phyloP scores from a whole-genome alignment of 1,140 invertebrate genomes.

The Amyelois transitella region DNA sequence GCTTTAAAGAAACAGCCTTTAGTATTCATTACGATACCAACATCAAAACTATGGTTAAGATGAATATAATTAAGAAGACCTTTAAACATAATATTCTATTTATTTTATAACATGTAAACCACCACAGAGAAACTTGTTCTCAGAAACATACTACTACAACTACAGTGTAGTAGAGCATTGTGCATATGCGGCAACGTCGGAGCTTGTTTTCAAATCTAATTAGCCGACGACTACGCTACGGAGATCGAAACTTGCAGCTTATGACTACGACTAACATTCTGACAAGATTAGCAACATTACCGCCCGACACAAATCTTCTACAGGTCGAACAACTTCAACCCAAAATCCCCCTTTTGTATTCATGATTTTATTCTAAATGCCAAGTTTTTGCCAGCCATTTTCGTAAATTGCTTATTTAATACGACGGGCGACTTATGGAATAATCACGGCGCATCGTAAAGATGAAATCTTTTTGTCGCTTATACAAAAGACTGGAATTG shows the following conservation, averaged over 20 bases:
- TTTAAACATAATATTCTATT: no score
- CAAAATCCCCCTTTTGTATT: neutral
- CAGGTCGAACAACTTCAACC: neutral
- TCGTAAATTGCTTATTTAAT: slow-evolving; percentile 23
- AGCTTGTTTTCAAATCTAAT: slow-evolving; percentile 42
- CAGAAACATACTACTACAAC: neutral
- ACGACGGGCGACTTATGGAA: slow-evolving; percentile 18
- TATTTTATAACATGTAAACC: no score
- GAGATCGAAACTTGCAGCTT: slow-evolving; percentile 44
- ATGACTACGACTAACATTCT: slow-evolving; percentile 29
- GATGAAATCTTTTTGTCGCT: slow-evolving; percentile 38
- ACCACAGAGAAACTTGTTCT: neutral
- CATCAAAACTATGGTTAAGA: no score
- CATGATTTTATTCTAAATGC: neutral
- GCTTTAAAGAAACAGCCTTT: no score
- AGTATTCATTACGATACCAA: no score
- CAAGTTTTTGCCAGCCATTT: neutral
- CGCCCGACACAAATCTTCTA: slow-evolving; percentile 8
- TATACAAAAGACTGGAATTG: slow-evolving; percentile 33
- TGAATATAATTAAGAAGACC: no score
- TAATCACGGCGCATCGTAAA: slow-evolving; percentile 25
- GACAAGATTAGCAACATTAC: slow-evolving; percentile 46
- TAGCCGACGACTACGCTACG: slow-evolving; percentile 37
- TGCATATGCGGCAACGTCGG: slow-evolving; percentile 15
- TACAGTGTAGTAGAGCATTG: neutral